Percentiles rank a stretch among this genome's conserved stretches.
phyloP scores from a whole-genome alignment of 2,113 vertebrate genomes.

The Noturus placidus region DNA sequence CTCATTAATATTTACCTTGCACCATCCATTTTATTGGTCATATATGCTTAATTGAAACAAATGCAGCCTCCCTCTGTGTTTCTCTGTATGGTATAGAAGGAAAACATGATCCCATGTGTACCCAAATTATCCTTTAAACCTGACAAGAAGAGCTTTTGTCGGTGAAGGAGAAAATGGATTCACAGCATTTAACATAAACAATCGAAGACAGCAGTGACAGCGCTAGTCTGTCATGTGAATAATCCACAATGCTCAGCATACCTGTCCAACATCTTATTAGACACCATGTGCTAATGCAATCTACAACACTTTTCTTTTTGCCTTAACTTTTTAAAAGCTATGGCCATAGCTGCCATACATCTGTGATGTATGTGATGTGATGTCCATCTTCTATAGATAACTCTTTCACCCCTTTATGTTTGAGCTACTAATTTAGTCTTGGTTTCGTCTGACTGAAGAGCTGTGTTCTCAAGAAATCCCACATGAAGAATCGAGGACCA shows the following conservation, averaged over 20 bases:
- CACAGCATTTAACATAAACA: slow-evolving; percentile 26
- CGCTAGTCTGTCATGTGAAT: slow-evolving; percentile 7
- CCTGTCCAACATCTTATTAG: slow-evolving; percentile 16
- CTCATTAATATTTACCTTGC: slow-evolving; percentile 47
- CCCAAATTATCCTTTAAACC: slow-evolving; percentile 36
- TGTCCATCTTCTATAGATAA: not conserved
- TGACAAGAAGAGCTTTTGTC: slow-evolving; percentile 37
- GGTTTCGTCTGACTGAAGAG: not conserved
- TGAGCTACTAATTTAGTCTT: not conserved
- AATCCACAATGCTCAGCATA: not conserved
- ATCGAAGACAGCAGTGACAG: slow-evolving; percentile 7
- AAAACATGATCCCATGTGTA: slow-evolving; percentile 30
- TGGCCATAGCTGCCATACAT: not conserved
- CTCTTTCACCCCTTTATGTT: not conserved
- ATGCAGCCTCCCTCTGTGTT: not conserved
- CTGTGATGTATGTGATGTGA: not conserved
- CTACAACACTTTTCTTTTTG: not conserved
- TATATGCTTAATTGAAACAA: slow-evolving; percentile 47
- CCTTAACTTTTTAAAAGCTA: too few species aligned
- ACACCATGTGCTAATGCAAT: not conserved
- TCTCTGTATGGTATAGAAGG: slow-evolving; percentile 1
- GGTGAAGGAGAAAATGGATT: not conserved
- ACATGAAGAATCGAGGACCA: not conserved
- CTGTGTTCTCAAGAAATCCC: slow-evolving; percentile 4
- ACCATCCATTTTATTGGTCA: slow-evolving; percentile 22